Evolutionary conservation across 1,140 invertebrate species (phyloP).

Genomic region (Papilio machaon): DNA sequence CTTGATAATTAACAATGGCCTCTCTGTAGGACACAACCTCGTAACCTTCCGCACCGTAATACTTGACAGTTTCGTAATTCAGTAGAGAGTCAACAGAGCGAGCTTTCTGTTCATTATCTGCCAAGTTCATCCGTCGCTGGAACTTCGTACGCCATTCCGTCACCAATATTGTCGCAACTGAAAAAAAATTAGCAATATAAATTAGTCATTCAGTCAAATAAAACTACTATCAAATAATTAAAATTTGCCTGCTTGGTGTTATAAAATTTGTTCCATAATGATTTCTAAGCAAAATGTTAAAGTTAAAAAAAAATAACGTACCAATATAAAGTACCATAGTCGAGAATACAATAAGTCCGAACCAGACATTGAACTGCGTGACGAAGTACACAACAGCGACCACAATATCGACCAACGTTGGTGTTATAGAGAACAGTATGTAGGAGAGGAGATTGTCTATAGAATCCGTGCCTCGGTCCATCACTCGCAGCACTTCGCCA

Average conservation of each 20-base stretch:
- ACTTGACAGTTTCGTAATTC: constrained; percentile 99
- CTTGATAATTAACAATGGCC: constrained; percentile 92
- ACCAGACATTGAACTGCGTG: constrained; percentile 94
- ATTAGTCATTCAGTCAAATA: no score
- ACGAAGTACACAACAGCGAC: constrained; percentile 96
- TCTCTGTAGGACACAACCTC: constrained; percentile 93
- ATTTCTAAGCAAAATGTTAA: not conserved
- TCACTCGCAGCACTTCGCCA: constrained; percentile 95
- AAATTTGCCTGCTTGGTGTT: not conserved
- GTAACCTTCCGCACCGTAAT: constrained; percentile 96
- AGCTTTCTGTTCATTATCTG: constrained; percentile 95
- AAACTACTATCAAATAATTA: not conserved
- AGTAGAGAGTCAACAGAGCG: constrained; percentile 97
- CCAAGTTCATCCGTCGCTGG: constrained; percentile 94
- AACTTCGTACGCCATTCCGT: constrained; percentile 99
- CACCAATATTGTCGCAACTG: constrained; percentile 91
- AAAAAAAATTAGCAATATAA: not conserved
- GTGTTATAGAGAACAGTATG: constrained; percentile 93
- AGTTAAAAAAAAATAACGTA: constrained; percentile 80
- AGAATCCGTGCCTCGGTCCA: constrained; percentile 97
- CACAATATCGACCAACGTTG: constrained; percentile 95
- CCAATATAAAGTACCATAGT: constrained; percentile 97
- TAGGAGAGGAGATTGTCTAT: constrained; percentile 96
- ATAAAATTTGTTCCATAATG: not conserved
- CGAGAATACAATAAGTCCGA: constrained; percentile 95